Base-by-base conservation (phyloP, 2,113 vertebrate species). In the Albula glossodonta region DNA sequence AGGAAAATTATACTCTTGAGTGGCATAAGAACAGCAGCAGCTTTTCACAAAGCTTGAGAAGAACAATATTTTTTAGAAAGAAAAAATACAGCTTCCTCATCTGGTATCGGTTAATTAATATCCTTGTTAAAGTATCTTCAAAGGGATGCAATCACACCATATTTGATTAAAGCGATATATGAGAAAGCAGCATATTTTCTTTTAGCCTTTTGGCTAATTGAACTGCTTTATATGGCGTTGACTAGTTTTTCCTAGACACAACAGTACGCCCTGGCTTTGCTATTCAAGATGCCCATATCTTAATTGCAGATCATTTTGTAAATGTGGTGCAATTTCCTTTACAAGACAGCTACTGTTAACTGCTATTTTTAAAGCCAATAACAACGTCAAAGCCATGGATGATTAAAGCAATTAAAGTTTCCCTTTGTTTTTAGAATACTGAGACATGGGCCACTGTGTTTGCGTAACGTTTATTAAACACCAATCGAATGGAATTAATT, bases 361-460 rank as follows among this genome's bases (percentile, higher is more conserved):
- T 96, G 95, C 96, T 97, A 97, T 97, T 96, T 95, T 91, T 97
- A 95, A 95, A 93, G 96, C 95, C 96, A 96, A 94, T 93, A 95
- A 94, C 90, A 96, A 97, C 95, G 96, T 97, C 96, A 98, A 98
- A 96, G 96, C 95, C 91, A 92, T 92, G 93, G 95, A 96, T 97
- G 97, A 99, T 99, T 97, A 98, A 97, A 97, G 96, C 97, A 99
- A 98, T 99, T 99, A 98, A 97, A 97, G 96, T 95, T 97, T 97
- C 94, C 95, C 94, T 97, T 97, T 99, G 97, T 98, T 99, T 98
- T 96, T 93, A 85, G 90, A 96, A 97, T 95, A 90, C 93, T 92
- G 93, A 93, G 91, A 96, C 96, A 97, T 96, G 96, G 88, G 41
- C 83, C 89, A 89, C 94, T 93, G 94, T 97, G 96, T 97, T 98